Evolutionary conservation across 1,140 invertebrate species (phyloP).

Genomic region (Gonioctena quinquepunctata): DNA sequence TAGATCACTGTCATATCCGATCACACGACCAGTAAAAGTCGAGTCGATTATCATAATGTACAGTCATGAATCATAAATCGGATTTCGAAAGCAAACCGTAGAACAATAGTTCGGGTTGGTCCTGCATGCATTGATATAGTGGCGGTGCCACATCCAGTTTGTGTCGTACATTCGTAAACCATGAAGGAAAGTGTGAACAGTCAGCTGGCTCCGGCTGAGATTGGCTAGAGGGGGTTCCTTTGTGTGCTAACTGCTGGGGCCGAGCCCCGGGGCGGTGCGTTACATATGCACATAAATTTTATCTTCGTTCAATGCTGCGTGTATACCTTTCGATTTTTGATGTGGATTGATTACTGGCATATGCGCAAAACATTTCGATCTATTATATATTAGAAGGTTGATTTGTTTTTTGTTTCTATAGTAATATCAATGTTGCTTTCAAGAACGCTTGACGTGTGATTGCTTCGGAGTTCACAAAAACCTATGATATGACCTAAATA

Average conservation of each 20-base stretch:
- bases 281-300: slow-evolving; percentile 42
- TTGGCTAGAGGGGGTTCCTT: slow-evolving; percentile 40
- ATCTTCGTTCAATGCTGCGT: slow-evolving; percentile 4
- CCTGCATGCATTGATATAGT: not conserved
- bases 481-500: too few relatives aligned
- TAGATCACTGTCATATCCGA: not conserved
- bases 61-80: not conserved
- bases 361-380: not conserved
- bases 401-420: too few relatives aligned
- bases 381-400: too few relatives aligned
- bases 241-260: slow-evolving; percentile 44
- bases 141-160: not conserved
- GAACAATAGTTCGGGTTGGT: not conserved
- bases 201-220: slow-evolving; percentile 40
- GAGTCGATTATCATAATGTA: not conserved
- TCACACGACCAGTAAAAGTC: not conserved
- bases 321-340: slow-evolving; percentile 5
- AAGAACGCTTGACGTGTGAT: too few relatives aligned
- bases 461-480: too few relatives aligned
- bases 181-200: slow-evolving; percentile 40
- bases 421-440: too few relatives aligned
- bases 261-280: slow-evolving; percentile 41
- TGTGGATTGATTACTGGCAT: not conserved
- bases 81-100: not conserved
- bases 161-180: slow-evolving; percentile 11